These are phyloP conservation scores for Lycodopsis pacificus DNA, from an alignment of 2,797 vertebrate species.

Conservation along the genomic window DNA sequence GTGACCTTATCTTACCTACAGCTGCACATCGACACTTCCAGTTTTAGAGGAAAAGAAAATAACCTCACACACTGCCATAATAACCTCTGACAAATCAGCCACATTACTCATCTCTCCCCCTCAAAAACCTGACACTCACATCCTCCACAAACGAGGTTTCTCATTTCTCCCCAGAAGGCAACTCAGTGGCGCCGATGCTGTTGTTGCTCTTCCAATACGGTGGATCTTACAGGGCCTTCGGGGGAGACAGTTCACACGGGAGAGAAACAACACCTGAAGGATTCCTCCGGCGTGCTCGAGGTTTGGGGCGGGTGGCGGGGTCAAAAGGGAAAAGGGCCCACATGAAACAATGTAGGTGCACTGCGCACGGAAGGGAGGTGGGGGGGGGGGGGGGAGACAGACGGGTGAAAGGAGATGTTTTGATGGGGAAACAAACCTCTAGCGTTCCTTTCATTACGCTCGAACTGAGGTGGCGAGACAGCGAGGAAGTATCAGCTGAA, in stretches of 20 bases:
- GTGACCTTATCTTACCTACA: slow-evolving; percentile 11
- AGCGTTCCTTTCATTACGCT: slow-evolving; percentile 36
- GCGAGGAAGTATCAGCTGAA: slow-evolving; percentile 2
- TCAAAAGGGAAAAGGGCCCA: slow-evolving; percentile 15
- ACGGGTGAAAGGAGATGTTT: slow-evolving; percentile 6
- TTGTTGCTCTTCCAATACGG: slow-evolving; percentile 28
- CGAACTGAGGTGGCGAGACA: slow-evolving; percentile 9
- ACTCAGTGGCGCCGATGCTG: slow-evolving; percentile 22
- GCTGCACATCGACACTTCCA: neutral
- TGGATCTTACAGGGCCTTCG: slow-evolving; percentile 25
- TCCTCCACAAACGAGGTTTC: slow-evolving; percentile 29
- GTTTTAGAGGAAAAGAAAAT: neutral
- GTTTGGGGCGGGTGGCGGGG: slow-evolving; percentile 10
- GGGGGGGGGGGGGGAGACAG: slow-evolving; percentile 29
- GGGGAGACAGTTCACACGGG: slow-evolving; percentile 20
- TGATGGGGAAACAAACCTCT: slow-evolving; percentile 30
- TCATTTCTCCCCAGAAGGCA: slow-evolving; percentile 44
- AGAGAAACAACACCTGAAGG: slow-evolving; percentile 41
- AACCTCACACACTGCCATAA: neutral
- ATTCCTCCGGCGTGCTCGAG: slow-evolving; percentile 20
- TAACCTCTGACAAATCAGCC: slow-evolving; percentile 13
- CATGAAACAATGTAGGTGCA: slow-evolving; percentile 12
- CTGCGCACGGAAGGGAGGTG: slow-evolving; percentile 2
- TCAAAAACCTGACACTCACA: neutral
- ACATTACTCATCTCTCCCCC: slow-evolving; percentile 10